A percentile compares a stretch with the other conserved stretches of the same genome.
Evolutionary conservation across 2,888 invertebrate species (phyloP).

Genomic region (Ichneumoninae sp.): DNA sequence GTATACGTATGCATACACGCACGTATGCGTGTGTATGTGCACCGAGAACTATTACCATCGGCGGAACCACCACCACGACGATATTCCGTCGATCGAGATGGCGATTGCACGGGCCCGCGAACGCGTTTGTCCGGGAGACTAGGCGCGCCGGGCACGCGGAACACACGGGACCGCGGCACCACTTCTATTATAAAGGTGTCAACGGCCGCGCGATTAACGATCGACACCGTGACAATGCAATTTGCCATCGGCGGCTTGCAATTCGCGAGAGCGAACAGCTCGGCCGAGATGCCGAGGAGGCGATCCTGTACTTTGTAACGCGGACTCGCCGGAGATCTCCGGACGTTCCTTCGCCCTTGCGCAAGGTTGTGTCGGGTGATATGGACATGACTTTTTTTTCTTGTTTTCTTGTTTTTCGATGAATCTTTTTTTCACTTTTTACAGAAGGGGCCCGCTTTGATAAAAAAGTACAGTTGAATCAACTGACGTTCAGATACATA

Average conservation of each 20-base stretch:
- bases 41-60: constrained; percentile 24
- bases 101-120: constrained; percentile 77
- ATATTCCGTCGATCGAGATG: constrained; percentile 76
- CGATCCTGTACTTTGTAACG: constrained; percentile 1
- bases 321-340: background rate
- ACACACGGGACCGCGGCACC: constrained; percentile 69
- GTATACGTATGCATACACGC: background rate
- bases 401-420: no score
- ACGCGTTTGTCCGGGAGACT: constrained; percentile 72
- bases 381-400: background rate
- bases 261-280: constrained; percentile 38
- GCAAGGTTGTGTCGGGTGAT: background rate
- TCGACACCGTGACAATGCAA: constrained; percentile 76
- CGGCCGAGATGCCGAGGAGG: constrained; percentile 7
- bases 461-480: no score
- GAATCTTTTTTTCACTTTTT: background rate
- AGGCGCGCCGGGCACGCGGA: constrained; percentile 81
- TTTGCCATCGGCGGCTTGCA: constrained; percentile 65
- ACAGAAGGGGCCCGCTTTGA: no score
- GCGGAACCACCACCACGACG: constrained; percentile 43
- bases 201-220: constrained; percentile 76
- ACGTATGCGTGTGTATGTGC: constrained; percentile 11
- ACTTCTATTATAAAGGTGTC: constrained; percentile 76
- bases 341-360: background rate
- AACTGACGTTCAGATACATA: no score